Evolutionary conservation across 37 sponge, comb jelly and placozoan species (phyloP).

Genomic region (Ianthella basta): DNA sequence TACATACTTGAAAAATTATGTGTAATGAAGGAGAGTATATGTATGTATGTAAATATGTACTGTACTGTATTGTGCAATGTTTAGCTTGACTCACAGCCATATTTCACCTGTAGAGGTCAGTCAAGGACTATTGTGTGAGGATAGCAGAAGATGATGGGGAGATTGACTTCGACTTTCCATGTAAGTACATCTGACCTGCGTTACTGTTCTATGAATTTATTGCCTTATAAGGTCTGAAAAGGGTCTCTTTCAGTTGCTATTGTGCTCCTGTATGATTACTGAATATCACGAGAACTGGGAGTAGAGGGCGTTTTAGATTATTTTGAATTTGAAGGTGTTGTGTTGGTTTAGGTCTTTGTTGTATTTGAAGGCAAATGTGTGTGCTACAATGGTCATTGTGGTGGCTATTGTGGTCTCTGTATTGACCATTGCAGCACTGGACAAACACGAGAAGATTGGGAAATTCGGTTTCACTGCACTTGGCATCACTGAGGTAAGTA

Average conservation of each 20-base stretch:
- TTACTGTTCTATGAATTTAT: no score
- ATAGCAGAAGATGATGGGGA: constrained; percentile 90
- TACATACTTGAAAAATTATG: no score
- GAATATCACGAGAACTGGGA: no score
- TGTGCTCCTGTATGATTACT: no score
- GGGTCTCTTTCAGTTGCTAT: no score
- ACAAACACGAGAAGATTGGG: constrained; percentile 67
- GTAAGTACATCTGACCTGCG: constrained; percentile 37
- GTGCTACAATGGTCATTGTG: neutral
- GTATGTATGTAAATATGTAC: neutral
- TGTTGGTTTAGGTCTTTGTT: neutral
- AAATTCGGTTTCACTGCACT: constrained; percentile 77
- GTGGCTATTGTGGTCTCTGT: neutral
- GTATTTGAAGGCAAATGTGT: neutral
- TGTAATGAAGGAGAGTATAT: neutral
- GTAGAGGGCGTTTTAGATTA: no score
- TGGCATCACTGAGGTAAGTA: constrained; percentile 71
- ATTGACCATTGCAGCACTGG: constrained; percentile 39
- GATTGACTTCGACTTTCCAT: constrained; percentile 77
- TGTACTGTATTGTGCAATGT: constrained; percentile 2
- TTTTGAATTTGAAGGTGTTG: no score
- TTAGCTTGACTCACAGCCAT: neutral
- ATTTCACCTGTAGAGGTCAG: constrained; percentile 40
- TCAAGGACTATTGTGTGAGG: constrained; percentile 62
- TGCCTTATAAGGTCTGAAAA: no score